Evolutionary conservation across 2,113 vertebrate genomes (phyloP), one percentile per base, ranked within the genome.

Genomic region (Albula goreensis): DNA sequence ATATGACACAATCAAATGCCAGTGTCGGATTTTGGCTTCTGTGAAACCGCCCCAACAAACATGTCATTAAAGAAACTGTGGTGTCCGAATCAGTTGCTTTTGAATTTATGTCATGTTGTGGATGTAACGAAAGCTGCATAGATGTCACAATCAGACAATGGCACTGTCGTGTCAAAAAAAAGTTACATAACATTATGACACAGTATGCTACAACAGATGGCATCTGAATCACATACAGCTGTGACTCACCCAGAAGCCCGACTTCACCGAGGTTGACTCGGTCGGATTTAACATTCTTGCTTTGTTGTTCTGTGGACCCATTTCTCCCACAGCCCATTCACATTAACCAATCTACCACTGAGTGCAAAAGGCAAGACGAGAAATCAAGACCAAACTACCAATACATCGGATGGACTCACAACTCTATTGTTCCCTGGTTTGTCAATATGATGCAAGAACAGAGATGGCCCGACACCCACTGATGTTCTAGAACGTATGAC

Each of bases 101-200:
- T 66, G 60, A 15, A 66, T 19, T 66, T 5, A 22, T 19, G 60
- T 41, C 31, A 41, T 41, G 31, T 41, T 41, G 31, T 12, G 53
- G 53, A 9, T 56, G 53, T 56, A 12, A 74, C 9, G 70, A 74
- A 74, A 8, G 22, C 70, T 25, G 22, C n/a, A 74, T 25, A 74
- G n/a, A 74, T n/a, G 70, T 22, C 22, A 74, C 22, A 74, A 74
- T 31, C 70, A 25, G 70, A 74, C 19, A n/a, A 25, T 74, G 11
- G 60, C 63, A 70, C 17, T 70, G 70, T 74, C 70, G 10, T 74
- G 70, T 74, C 70, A 74, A 74, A 74, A 74, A 74, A 74, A 70
- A 22, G 5, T 74, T 74, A 7, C 70, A 31, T 74, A 31, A 74
- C 6, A 31, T 31, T 31, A 74, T 74, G 63, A 4, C 60, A 22